Evolutionary conservation across 2,888 invertebrate species (phyloP), one percentile per base, ranked within the genome.

Genomic region (Calliphora vomitoria): DNA sequence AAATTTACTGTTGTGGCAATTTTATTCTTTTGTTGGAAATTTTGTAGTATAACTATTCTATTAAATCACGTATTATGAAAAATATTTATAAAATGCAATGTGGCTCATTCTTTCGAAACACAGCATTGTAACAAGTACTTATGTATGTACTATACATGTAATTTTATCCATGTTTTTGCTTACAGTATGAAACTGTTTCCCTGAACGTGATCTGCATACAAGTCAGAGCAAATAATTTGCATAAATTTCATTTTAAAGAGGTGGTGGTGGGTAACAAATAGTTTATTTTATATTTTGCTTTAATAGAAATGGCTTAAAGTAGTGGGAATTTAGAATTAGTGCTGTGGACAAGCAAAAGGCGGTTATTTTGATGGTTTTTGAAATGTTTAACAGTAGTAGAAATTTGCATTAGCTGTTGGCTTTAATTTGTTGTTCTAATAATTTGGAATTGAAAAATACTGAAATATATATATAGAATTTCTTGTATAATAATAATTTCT

Each of bases 191-290:
- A 4, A 38, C n/a, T 4, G 38, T 20, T 44, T 4, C 8, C 20
- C 3, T 41, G 44, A 1, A 66, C 66, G 66, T 66, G 66, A 11
- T 20, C 18, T 11, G 41, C 66, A 20, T 20, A 41, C 41, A 66
- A 66, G 38, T 44, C 20, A 1, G 8, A 5, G 20, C n/a, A 18
- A 41, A 11, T 41, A 44, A 41, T 66, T 41, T 66, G 8, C 20
- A 66, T 66, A 66, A 66, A 66, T 18, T 66, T 41, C 5, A 41
- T 20, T 41, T 41, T 41, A 41, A 66, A 66, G 5, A 41, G 66
- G 5, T 66, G 18, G 13, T 66, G 11, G 13, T 41, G 4, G 11
- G 1, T 64, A 64, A 18, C 41, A 11, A 64, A 38, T 6, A 35
- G 62, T 35, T 62, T 62, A 44, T 18, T 53, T 25, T 18, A 18